Conservation (phyloP, 2,113 vertebrate species). For the Azemiops feae region DNA sequence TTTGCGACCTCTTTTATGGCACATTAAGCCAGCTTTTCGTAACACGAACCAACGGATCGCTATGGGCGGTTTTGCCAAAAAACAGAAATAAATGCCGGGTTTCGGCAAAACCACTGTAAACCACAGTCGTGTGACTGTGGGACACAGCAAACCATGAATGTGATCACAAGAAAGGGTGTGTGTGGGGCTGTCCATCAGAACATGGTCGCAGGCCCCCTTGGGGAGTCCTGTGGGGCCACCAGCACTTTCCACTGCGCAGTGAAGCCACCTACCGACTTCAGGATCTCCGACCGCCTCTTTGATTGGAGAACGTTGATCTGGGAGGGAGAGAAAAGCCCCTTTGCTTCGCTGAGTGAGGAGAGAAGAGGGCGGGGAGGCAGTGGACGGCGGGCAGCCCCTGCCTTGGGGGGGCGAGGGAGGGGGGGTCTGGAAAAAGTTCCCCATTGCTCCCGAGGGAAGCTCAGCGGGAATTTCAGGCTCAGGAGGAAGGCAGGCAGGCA, state of each 20-base stretch:
- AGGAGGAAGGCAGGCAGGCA: too few relatives aligned
- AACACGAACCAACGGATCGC: neutral
- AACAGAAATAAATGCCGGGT: too few relatives aligned
- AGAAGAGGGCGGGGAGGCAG: too few relatives aligned
- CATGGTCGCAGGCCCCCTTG: neutral
- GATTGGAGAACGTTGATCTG: constrained; percentile 98
- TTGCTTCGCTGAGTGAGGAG: constrained; percentile 28
- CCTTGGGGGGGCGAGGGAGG: neutral
- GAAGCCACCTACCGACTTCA: constrained; percentile 88
- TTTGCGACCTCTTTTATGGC: neutral
- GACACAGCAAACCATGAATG: neutral
- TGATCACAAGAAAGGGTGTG: neutral
- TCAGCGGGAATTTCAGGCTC: neutral
- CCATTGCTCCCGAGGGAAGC: neutral
- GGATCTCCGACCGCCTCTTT: constrained; percentile 94
- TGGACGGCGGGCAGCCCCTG: neutral
- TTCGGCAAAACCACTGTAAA: neutral
- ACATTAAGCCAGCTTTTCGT: neutral
- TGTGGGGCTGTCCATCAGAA: neutral
- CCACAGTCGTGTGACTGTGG: neutral
- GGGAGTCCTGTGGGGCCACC: neutral
- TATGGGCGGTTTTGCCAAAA: too few relatives aligned
- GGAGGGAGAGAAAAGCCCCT: neutral
- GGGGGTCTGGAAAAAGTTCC: neutral
- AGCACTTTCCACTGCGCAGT: neutral